phyloP scores from a whole-genome alignment of 2,797 vertebrate species.

The Sphenopsis melanotis region DNA sequence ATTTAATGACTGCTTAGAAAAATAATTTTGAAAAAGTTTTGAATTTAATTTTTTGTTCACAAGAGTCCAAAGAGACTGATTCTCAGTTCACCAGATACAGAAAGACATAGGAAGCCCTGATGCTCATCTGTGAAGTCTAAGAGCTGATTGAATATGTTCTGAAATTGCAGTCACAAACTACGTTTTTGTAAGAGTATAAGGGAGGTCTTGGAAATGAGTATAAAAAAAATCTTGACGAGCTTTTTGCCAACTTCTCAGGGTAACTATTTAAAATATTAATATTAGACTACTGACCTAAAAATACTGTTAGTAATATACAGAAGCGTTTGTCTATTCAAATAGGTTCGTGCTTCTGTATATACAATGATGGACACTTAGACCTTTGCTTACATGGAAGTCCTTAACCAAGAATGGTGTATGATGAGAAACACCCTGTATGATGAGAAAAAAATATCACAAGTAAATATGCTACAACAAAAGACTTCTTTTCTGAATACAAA shows the following conservation, averaged over 20 bases:
- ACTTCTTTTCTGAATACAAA: neutral
- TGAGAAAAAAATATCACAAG: neutral
- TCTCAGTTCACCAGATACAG: neutral
- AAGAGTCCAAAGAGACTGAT: neutral
- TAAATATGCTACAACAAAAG: neutral
- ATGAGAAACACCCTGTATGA: neutral
- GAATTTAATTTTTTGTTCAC: neutral
- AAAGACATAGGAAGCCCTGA: neutral
- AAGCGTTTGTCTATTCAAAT: neutral
- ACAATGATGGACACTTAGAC: neutral
- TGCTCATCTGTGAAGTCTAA: neutral
- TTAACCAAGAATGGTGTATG: neutral
- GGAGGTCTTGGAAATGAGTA: neutral
- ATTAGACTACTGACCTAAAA: neutral
- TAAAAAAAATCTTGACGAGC: neutral
- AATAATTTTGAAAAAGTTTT: neutral
- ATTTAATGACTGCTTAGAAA: neutral
- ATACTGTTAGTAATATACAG: neutral
- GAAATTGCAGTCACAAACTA: neutral
- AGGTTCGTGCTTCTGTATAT: neutral
- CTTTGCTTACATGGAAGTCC: neutral
- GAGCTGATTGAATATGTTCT: neutral
- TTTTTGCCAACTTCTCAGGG: neutral
- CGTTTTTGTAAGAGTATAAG: neutral
- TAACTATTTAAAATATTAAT: neutral